Conservation (phyloP, 2,888 invertebrate species). For the Terebella lapidaria region DNA sequence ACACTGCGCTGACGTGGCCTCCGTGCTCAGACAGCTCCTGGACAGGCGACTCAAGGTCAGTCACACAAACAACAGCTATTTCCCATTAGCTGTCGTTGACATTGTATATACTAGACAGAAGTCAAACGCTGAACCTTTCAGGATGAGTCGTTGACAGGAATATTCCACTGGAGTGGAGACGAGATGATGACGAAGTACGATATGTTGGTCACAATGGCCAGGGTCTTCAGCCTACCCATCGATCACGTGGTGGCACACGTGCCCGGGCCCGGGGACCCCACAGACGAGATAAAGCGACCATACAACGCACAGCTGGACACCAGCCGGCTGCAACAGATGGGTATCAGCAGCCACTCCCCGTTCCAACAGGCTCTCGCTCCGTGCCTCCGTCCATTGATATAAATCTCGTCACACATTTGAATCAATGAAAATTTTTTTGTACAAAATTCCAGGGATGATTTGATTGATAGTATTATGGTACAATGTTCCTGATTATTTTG, state of each 20-base stretch:
- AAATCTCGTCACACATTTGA: too few species aligned
- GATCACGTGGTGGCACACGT: conserved; percentile 49
- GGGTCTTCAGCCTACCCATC: conserved; percentile 47
- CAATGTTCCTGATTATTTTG: too few species aligned
- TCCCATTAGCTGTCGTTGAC: too few species aligned
- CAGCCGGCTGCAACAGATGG: conserved; percentile 44
- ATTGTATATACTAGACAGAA: too few species aligned
- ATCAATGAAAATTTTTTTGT: too few species aligned
- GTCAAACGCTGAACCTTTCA: too few species aligned
- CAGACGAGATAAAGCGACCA: conserved; percentile 40
- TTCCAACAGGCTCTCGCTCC: too few species aligned
- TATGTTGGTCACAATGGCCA: conserved; percentile 56
- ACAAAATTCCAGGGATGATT: too few species aligned
- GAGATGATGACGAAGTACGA: conserved; percentile 58
- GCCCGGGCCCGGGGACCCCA: conserved; percentile 37
- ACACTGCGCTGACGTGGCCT: conserved; percentile 54
- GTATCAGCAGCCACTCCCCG: conserved; percentile 29
- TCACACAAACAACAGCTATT: background rate
- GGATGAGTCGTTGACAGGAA: conserved; percentile 46
- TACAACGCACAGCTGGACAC: conserved; percentile 51
- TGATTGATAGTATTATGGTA: too few species aligned
- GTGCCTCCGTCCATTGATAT: too few species aligned
- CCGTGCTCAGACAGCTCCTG: conserved; percentile 47
- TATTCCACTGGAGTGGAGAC: conserved; percentile 57
- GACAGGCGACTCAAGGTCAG: conserved; percentile 6